These are phyloP conservation scores for Oligia latruncula DNA, from an alignment of 2,888 invertebrate genomes.

Conservation along the genomic window DNA sequence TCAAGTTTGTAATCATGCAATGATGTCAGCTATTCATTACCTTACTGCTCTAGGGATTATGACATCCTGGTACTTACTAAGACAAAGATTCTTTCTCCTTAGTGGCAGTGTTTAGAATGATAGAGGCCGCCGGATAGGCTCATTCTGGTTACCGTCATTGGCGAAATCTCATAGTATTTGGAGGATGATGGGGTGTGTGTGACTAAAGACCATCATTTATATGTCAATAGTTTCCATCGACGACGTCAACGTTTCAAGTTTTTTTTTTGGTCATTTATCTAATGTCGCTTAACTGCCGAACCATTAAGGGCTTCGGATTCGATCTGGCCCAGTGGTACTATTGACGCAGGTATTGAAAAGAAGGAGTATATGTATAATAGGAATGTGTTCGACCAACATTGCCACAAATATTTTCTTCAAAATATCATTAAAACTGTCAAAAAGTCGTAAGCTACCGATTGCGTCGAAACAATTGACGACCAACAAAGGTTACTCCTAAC, in stretches of 20 bases:
- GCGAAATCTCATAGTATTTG: not conserved
- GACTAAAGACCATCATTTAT: not conserved
- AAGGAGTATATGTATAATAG: too few species aligned
- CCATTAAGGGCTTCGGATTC: not conserved
- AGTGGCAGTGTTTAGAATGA: not conserved
- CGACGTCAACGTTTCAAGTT: not conserved
- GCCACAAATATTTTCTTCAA: not conserved
- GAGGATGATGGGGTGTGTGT: not conserved
- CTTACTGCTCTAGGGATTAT: constrained; percentile 18
- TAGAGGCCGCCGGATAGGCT: not conserved
- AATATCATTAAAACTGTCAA: not conserved
- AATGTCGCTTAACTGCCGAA: not conserved
- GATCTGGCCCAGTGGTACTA: too few species aligned
- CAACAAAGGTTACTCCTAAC: not conserved
- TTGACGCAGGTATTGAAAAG: not conserved
- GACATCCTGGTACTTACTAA: not conserved
- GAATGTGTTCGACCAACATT: not conserved
- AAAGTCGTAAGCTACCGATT: not conserved
- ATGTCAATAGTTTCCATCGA: not conserved
- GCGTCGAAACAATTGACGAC: constrained; percentile 1
- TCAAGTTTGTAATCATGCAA: constrained; percentile 4
- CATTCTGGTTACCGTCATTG: not conserved
- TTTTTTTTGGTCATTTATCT: too few species aligned
- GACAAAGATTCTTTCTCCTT: not conserved
- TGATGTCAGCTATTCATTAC: constrained; percentile 33